A percentile compares a stretch with the other conserved stretches of the same genome.
These are phyloP conservation scores for Eristalinus sepulchralis DNA, from an alignment of 2,888 invertebrate species.

Conservation along the genomic window DNA sequence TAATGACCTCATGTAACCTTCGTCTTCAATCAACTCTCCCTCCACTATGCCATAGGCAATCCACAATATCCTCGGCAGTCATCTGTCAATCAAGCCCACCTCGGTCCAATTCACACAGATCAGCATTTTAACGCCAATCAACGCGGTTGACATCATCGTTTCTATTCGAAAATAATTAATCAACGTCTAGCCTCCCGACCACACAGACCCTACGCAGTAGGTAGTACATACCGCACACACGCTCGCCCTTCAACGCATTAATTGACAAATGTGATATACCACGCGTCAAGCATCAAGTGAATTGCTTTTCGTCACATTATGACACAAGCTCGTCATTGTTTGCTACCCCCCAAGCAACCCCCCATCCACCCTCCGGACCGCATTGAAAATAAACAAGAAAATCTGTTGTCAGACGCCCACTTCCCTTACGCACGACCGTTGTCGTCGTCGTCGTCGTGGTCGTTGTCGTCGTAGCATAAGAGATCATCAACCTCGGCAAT, in stretches of 20 bases:
- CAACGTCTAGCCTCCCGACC: conserved; percentile 19
- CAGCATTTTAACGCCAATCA: conserved; percentile 46
- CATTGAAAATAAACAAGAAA: conserved; percentile 1
- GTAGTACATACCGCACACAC: conserved; percentile 9
- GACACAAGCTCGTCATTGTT: conserved; percentile 52
- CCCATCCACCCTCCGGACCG: background rate
- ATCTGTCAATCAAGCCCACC: conserved; percentile 46
- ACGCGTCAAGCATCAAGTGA: conserved; percentile 52
- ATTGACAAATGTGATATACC: conserved; percentile 53
- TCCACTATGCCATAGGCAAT: background rate
- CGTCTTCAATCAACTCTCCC: conserved; percentile 8
- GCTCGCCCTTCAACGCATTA: conserved; percentile 54
- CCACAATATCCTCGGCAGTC: background rate
- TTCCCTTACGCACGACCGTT: background rate
- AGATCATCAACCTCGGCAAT: conserved; percentile 34
- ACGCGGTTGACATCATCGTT: conserved; percentile 61
- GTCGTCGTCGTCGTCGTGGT: no score
- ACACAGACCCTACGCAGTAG: background rate
- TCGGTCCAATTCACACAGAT: background rate
- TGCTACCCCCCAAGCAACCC: background rate
- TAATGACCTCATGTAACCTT: conserved; percentile 15
- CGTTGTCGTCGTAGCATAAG: background rate
- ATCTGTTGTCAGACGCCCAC: conserved; percentile 50
- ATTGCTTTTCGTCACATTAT: conserved; percentile 59
- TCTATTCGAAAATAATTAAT: conserved; percentile 60